These are phyloP conservation scores for Hycleus phaleratus DNA, from an alignment of 1,140 invertebrate genomes.

Conservation along the genomic window DNA sequence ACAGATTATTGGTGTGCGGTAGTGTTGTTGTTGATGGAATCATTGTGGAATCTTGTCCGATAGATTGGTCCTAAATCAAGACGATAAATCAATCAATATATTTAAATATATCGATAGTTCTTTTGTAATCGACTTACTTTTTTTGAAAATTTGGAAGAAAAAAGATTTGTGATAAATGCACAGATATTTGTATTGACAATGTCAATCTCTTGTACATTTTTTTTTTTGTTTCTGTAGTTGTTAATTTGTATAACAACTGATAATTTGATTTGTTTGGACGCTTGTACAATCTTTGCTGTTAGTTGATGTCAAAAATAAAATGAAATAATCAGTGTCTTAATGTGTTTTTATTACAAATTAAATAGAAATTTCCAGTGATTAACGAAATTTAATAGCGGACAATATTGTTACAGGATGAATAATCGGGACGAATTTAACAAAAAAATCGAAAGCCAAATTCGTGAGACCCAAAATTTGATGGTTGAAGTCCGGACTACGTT, in stretches of 20 bases:
- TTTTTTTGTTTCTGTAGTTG: constrained; percentile 22
- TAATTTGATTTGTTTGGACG: constrained; percentile 29
- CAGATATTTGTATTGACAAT: constrained; percentile 38
- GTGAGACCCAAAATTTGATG: constrained; percentile 22
- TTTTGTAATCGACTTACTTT: background rate
- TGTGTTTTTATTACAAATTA: no score
- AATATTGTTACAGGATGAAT: no score
- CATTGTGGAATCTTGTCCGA: background rate
- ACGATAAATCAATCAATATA: background rate
- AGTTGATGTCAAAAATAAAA: constrained; percentile 38
- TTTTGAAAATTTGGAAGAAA: background rate
- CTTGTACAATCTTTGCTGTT: constrained; percentile 39
- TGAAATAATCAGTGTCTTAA: constrained; percentile 18
- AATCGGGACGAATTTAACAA: background rate
- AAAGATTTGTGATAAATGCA: constrained; percentile 30
- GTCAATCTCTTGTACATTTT: constrained; percentile 36
- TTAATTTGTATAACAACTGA: constrained; percentile 34
- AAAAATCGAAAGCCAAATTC: constrained; percentile 15
- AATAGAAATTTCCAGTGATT: no score
- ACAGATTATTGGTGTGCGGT: no score
- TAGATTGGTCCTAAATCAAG: background rate
- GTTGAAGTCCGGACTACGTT: constrained; percentile 17
- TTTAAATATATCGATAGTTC: no score
- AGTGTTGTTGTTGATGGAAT: no score
- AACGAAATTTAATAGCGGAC: no score